phyloP scores from a whole-genome alignment of 2,113 vertebrate genomes.

The Bos javanicus region DNA sequence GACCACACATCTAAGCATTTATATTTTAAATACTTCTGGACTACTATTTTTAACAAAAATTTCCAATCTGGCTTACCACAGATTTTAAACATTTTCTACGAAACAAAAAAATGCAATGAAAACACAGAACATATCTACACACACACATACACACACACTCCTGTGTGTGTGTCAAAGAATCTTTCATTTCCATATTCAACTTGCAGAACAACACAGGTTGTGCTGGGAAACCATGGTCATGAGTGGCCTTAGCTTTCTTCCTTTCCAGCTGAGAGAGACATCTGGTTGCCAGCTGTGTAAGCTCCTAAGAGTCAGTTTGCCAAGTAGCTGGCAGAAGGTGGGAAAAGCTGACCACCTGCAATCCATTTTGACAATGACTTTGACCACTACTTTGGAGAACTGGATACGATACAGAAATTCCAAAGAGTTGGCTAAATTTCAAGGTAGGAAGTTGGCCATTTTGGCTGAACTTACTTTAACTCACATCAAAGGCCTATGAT shows the following conservation, averaged over 20 bases:
- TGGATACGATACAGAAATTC: constrained; percentile 6
- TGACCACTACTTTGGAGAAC: constrained; percentile 2
- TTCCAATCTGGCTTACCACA: background rate
- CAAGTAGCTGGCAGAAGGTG: constrained; percentile 3
- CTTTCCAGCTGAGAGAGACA: constrained; percentile 12
- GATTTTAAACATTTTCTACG: constrained; percentile 13
- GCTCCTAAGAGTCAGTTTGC: background rate
- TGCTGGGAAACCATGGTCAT: background rate
- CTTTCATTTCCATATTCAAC: background rate
- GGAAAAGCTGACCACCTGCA: background rate
- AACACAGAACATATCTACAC: background rate
- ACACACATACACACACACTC: background rate
- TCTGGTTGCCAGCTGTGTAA: background rate
- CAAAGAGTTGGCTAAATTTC: constrained; percentile 18
- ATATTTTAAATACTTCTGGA: background rate
- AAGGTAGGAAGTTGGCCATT: background rate
- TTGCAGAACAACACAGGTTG: background rate
- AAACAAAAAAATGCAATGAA: constrained; percentile 11
- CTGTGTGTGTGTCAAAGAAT: background rate
- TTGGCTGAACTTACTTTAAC: constrained; percentile 5
- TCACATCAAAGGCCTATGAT: background rate
- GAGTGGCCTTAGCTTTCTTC: background rate
- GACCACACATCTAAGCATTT: background rate
- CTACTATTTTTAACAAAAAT: background rate
- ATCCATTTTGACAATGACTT: constrained; percentile 29